Percentiles rank a stretch among this genome's conserved stretches.
phyloP scores from a whole-genome alignment of 2,797 vertebrate species.

The Eospalax fontanierii region DNA sequence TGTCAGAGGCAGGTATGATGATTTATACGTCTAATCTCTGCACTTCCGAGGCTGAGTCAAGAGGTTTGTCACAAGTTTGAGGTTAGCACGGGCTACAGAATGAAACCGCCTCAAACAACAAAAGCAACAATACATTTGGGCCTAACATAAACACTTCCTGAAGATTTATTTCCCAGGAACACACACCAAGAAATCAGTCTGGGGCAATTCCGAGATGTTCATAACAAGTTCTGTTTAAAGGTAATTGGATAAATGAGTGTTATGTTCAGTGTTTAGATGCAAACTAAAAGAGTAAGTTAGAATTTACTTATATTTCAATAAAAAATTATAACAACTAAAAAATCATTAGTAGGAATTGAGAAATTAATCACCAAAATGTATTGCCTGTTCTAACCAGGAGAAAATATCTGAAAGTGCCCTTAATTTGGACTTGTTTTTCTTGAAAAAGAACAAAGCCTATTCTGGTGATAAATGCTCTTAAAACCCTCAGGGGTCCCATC shows the following conservation, averaged over 20 bases:
- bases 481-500: constrained; percentile 41
- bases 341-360: constrained; percentile 8
- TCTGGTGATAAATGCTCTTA: constrained; percentile 65
- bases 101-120: not conserved
- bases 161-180: not conserved
- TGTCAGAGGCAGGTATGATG: not conserved
- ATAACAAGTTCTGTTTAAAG: not conserved
- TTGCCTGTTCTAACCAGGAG: constrained; percentile 20
- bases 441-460: constrained; percentile 68
- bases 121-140: not conserved
- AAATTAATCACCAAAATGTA: constrained; percentile 68
- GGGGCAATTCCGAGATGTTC: not conserved
- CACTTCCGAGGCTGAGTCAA: not conserved
- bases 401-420: constrained; percentile 35
- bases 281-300: constrained; percentile 51
- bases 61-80: not conserved
- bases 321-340: constrained; percentile 58
- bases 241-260: not conserved
- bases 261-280: constrained; percentile 43
- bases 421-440: constrained; percentile 71
- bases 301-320: constrained; percentile 44
- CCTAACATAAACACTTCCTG: not conserved
- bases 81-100: not conserved
- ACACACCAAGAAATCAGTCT: not conserved
- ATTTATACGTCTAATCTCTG: not conserved